phyloP scores from a whole-genome alignment of 2,113 vertebrate species.

The Gymnobelideus leadbeateri region DNA sequence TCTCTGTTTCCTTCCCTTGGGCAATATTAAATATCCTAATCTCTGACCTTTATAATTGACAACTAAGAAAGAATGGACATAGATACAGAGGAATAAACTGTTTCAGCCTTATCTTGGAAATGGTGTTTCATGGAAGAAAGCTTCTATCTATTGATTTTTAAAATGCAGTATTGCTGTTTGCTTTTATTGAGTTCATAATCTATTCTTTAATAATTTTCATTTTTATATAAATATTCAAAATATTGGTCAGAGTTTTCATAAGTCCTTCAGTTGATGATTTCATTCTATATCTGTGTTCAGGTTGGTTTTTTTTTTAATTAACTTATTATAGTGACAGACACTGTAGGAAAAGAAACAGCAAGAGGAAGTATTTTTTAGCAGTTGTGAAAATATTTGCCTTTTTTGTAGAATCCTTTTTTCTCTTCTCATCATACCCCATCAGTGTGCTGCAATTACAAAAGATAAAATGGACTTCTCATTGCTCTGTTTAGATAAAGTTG shows the following conservation, averaged over 20 bases:
- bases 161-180: not conserved
- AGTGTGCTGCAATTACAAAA: not conserved
- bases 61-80: slow-evolving; percentile 35
- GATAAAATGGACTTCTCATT: not conserved
- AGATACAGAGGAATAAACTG: not conserved
- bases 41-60: slow-evolving; percentile 44
- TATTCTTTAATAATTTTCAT: not conserved
- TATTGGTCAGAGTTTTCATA: slow-evolving; percentile 18
- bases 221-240: slow-evolving; percentile 36
- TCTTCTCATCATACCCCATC: not conserved
- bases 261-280: not conserved
- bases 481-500: not conserved
- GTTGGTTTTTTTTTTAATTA: not conserved
- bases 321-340: not conserved
- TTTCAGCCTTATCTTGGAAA: not conserved
- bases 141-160: slow-evolving; percentile 23
- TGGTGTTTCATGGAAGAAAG: not conserved
- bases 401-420: slow-evolving; percentile 28
- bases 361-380: slow-evolving; percentile 4
- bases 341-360: slow-evolving; percentile 14
- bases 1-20: slow-evolving; percentile 36
- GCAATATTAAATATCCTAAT: slow-evolving; percentile 29
- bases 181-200: slow-evolving; percentile 14
- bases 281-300: not conserved
- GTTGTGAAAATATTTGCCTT: slow-evolving; percentile 45